Percentiles rank a stretch among this genome's conserved stretches.
phyloP scores from a whole-genome alignment of 30 jellyfish, hydroid and myxozoan species.

The Pseudorhiza aurosa region DNA sequence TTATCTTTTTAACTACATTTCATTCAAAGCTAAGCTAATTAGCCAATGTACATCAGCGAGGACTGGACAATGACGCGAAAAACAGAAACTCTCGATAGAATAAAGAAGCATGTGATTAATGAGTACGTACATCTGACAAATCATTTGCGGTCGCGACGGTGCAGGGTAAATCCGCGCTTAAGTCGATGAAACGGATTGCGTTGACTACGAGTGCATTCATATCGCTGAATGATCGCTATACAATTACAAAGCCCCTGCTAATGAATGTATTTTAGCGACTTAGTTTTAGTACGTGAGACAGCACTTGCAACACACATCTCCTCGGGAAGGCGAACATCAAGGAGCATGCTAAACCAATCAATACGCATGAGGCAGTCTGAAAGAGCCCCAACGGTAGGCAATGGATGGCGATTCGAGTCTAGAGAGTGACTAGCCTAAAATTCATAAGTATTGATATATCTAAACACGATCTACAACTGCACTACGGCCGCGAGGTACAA shows the following conservation, averaged over 20 bases:
- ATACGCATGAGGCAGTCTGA: no score
- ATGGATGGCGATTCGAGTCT: no score
- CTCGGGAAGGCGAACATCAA: no score
- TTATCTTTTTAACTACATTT: conserved; percentile 59
- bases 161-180: conserved; percentile 36
- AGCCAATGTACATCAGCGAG: conserved; percentile 60
- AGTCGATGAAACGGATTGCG: conserved; percentile 32
- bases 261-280: conserved; percentile 6
- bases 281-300: not conserved
- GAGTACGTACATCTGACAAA: conserved; percentile 32
- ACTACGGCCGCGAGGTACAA: no score
- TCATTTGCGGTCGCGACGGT: conserved; percentile 66
- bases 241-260: conserved; percentile 28
- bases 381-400: no score
- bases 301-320: no score
- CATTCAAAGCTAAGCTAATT: conserved; percentile 56
- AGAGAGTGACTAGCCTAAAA: no score
- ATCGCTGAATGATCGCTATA: conserved; percentile 5
- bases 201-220: conserved; percentile 12
- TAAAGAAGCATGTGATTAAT: conserved; percentile 45
- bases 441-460: no score
- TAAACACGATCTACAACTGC: no score
- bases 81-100: conserved; percentile 51
- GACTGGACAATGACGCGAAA: conserved; percentile 63
- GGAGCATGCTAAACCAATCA: no score